A percentile compares a stretch with the other conserved stretches of the same genome.
Evolutionary conservation across 2,113 vertebrate species (phyloP).

Genomic region (Chionodraco myersi): DNA sequence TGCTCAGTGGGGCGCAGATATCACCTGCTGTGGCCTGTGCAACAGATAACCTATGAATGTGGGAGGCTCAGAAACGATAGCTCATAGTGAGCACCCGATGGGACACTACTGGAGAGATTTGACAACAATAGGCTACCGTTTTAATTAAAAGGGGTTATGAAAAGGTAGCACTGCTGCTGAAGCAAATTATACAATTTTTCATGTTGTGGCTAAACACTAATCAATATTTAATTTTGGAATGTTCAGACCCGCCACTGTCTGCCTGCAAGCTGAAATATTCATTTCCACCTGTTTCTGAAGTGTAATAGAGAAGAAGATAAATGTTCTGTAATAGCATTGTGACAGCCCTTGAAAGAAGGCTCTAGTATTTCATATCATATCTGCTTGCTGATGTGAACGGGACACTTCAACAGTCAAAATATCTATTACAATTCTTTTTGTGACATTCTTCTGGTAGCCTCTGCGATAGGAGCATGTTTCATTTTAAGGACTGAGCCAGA

Average conservation of each 20-base stretch:
- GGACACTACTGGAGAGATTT: conserved; percentile 31
- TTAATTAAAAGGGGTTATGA: conserved; percentile 19
- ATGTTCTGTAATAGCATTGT: conserved; percentile 11
- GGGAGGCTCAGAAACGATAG: conserved; percentile 64
- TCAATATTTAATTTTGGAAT: conserved; percentile 44
- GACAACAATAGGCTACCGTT: conserved; percentile 35
- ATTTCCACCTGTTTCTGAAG: conserved; percentile 12
- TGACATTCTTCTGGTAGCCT: conserved; percentile 36
- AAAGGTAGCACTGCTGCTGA: not conserved
- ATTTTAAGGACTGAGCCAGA: conserved; percentile 33
- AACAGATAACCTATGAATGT: conserved; percentile 72
- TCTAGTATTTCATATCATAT: not conserved
- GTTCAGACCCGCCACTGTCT: not conserved
- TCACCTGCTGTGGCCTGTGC: conserved; percentile 69
- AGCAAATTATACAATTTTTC: conserved; percentile 9
- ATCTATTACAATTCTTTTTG: conserved; percentile 26
- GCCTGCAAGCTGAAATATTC: conserved; percentile 18
- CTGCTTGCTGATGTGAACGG: not conserved
- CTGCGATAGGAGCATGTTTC: not conserved
- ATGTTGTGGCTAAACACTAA: conserved; percentile 26
- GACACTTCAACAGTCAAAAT: not conserved
- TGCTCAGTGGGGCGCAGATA: conserved; percentile 69
- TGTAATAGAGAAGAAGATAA: not conserved
- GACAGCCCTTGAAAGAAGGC: not conserved
- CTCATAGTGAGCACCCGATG: conserved; percentile 34